Evolutionary conservation across 2,888 invertebrate genomes (phyloP), one percentile per base, ranked within the genome.

Genomic region (Aelia acuminata): DNA sequence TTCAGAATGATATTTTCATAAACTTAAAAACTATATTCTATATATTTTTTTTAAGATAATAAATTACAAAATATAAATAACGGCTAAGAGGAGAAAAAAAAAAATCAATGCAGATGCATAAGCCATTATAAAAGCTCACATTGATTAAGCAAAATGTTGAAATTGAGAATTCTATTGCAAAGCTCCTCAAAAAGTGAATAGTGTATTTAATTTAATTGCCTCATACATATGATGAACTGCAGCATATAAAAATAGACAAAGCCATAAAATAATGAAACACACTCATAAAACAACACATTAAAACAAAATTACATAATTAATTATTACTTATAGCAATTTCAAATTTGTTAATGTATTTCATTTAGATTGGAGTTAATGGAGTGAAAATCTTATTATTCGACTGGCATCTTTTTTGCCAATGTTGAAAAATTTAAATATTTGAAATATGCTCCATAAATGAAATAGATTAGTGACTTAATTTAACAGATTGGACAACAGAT

Each of bases 21-120:
- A 70, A 70, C 18, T 20, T 35, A 35, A 70, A 70, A 35, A 57
- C 57, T 57, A 57, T 15, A 26, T 10, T 26, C 11, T 57, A 0
- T 26, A 26, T 26, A 57, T 31, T 26, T 26, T 53, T 10, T 57
- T 15, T 26, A 11, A 70, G 35, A 70, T 70, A 47, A 84, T 84
- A 5, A 47, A 47, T 84, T 48, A n/a, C 43, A 48, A 84, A 84
- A 47, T 15, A 26, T 47, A 43, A 48, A 47, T 48, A n/a, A 84
- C 18, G 22, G n/a, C n/a, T 47, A 84, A 39, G 11, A 10, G n/a
- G 20, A 84, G 20, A 84, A 43, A 43, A 84, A 84, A 84, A 84
- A 84, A 48, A 48, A 47, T 48, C 84, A 70, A 70, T 70, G 63
- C 63, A 70, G 63, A 70, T 70, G 63, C 63, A 70, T 70, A 70